Evolutionary conservation across 1,140 invertebrate genomes (phyloP).

Genomic region (Heliconius eleuchia): DNA sequence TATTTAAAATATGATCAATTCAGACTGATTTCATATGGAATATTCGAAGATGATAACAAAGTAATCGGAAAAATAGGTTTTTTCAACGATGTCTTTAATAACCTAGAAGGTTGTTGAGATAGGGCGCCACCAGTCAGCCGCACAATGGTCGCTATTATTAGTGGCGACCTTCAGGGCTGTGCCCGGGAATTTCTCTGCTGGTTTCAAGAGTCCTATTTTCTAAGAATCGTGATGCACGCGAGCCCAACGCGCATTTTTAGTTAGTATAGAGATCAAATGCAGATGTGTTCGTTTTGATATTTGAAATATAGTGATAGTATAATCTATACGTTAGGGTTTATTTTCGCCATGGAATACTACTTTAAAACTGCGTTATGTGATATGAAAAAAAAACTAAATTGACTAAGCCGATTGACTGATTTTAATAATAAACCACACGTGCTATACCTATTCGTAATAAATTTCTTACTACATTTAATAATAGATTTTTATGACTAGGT

Average conservation of each 20-base stretch:
- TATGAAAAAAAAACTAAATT: too few relatives aligned
- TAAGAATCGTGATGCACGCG: slow-evolving; percentile 64
- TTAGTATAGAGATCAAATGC: slow-evolving; percentile 35
- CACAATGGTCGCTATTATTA: slow-evolving; percentile 58
- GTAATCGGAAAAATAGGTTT: neutral
- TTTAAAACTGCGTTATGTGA: too few relatives aligned
- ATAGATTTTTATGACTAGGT: too few relatives aligned
- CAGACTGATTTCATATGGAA: neutral
- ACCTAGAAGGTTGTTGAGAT: neutral
- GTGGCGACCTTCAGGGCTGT: slow-evolving; percentile 68
- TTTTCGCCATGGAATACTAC: too few relatives aligned
- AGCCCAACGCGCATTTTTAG: slow-evolving; percentile 69
- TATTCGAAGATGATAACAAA: neutral
- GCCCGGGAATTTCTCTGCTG: slow-evolving; percentile 56
- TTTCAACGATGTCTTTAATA: neutral
- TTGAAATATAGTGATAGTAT: neutral
- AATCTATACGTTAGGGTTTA: neutral
- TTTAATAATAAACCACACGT: too few relatives aligned
- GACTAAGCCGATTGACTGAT: too few relatives aligned
- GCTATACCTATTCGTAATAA: too few relatives aligned
- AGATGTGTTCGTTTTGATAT: slow-evolving; percentile 21
- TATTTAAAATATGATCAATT: neutral
- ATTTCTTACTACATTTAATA: too few relatives aligned
- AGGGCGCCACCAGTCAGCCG: slow-evolving; percentile 45
- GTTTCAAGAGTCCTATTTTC: slow-evolving; percentile 66